Base-by-base conservation (phyloP, 2,888 invertebrate genomes). In the Heliconius hortense region DNA sequence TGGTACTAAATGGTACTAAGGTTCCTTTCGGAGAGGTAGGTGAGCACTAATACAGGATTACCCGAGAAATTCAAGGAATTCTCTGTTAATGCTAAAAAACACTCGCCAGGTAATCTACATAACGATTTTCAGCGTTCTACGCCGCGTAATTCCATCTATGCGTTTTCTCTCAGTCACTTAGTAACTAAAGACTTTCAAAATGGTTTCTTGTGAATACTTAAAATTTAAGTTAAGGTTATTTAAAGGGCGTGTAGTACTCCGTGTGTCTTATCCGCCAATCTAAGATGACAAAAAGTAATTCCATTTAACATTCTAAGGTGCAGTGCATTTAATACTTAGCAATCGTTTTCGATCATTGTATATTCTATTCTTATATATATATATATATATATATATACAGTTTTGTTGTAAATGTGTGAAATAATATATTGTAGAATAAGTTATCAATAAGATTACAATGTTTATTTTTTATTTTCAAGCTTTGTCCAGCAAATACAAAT, bases 191-290 rank as follows among this genome's bases (percentile, higher is more conserved):
- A 53, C 7, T 7, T 53, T 53, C 2, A 21, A 53, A 4, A 24
- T 21, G 13, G 11, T n/a, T 56, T 56, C 10, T 56, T n/a, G 2
- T 15, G 13, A 60, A 28, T 64, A 64, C 5, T 64, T n/a, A n/a
- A 64, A 64, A 13, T 63, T 21, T 10, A 21, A 28, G 18, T 21
- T 28, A 28, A 48, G 18, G 43, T 48, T 48, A 48, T 68, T 67
- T 64, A 35, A n/a, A 53, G 28, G 21, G 28, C 15, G 35, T 39
- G 18, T n/a, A 43, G 39, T 43, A 43, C 13, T 43, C 31, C 1
- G 31, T 70, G 53, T 78, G 75, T 78, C 77, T 72, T 70, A 73
- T 78, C 75, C 72, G 69, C 69, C 73, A 76, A 77, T 77, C 77
- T 76, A 15, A 67, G 68, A 77, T 73, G 67, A 64, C 76, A 75